These are phyloP conservation scores for Gallinago jamesoni DNA, from an alignment of 2,113 vertebrate species.

Conservation along the genomic window DNA sequence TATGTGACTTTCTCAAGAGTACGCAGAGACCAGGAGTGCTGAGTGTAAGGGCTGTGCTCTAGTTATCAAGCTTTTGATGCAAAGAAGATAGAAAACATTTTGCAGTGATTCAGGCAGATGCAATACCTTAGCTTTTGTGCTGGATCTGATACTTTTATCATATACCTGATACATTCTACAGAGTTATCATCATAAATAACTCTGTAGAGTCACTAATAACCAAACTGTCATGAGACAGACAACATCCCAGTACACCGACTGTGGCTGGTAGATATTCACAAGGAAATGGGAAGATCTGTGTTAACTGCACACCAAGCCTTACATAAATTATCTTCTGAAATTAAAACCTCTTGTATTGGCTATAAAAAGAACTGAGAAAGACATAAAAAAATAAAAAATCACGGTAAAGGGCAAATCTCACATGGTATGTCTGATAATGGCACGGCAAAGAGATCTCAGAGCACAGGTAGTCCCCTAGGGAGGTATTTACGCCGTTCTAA, in stretches of 20 bases:
- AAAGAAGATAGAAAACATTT: not conserved
- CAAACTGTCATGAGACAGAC: not conserved
- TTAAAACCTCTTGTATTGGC: not conserved
- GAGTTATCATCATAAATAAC: not conserved
- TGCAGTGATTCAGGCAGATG: not conserved
- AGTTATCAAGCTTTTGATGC: not conserved
- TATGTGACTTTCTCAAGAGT: not conserved
- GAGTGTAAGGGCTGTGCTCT: not conserved
- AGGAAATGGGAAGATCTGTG: not conserved
- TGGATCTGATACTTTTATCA: not conserved
- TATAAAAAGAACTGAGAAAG: conserved; percentile 1
- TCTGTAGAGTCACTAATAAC: not conserved
- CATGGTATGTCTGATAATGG: not conserved
- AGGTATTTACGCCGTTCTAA: not conserved
- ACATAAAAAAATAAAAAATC: not conserved
- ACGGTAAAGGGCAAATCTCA: not conserved
- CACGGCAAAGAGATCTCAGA: not conserved
- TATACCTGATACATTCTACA: not conserved
- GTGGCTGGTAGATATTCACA: not conserved
- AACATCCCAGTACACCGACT: not conserved
- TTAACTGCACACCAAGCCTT: not conserved
- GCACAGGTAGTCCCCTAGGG: not conserved
- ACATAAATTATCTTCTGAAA: not conserved
- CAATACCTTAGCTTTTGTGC: not conserved
- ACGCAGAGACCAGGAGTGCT: not conserved